Evolutionary conservation across 92 coral and sea anemone genomes (phyloP).

Genomic region (Phymanthus crucifer): DNA sequence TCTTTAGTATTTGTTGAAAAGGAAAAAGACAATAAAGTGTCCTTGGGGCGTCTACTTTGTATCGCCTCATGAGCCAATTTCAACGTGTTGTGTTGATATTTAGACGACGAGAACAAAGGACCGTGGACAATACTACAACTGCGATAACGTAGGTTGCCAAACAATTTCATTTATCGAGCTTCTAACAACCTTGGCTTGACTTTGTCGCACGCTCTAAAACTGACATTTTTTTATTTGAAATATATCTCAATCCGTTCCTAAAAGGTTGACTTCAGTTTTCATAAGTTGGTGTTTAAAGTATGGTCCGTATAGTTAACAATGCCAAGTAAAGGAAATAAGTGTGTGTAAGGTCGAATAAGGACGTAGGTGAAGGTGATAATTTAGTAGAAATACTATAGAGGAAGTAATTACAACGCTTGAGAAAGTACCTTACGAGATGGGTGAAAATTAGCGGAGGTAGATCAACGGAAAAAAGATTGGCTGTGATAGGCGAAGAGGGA

Average conservation of each 20-base stretch:
- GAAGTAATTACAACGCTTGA: background rate
- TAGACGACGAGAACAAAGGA: background rate
- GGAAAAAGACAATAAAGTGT: background rate
- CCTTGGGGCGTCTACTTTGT: slow-evolving; percentile 4
- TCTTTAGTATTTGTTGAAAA: background rate
- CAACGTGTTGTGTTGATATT: slow-evolving; percentile 10
- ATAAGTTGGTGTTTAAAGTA: background rate
- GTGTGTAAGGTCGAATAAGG: background rate
- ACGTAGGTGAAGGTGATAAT: background rate
- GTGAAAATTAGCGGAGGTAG: slow-evolving; percentile 1
- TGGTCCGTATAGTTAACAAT: background rate
- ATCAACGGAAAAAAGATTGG: slow-evolving; percentile 3
- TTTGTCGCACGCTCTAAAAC: background rate
- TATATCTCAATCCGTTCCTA: background rate
- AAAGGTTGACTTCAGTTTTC: background rate
- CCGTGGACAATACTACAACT: background rate
- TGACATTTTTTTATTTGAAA: background rate
- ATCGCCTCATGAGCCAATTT: slow-evolving; percentile 2
- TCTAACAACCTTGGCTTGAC: background rate
- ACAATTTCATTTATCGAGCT: background rate
- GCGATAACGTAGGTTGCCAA: background rate
- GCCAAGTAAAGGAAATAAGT: background rate
- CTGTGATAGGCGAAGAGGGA: background rate
- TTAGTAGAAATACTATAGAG: background rate
- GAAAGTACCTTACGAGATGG: slow-evolving; percentile 4